Evolutionary conservation across 2,888 invertebrate genomes (phyloP), one percentile per base, ranked within the genome.

Genomic region (Andrena bicolor): DNA sequence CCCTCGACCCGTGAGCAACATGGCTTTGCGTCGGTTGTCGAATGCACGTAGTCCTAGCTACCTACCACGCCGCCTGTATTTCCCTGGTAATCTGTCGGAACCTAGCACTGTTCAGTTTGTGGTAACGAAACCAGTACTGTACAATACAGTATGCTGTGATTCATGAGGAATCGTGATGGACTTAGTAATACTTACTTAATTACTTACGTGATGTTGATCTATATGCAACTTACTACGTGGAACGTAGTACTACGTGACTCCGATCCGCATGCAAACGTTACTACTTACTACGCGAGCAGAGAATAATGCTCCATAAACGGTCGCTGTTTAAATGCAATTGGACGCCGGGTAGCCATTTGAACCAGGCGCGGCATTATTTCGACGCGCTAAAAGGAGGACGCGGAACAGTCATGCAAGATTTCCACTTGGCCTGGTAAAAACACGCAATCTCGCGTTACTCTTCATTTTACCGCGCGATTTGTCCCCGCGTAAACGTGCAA

Each of bases 381-480:
- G 49, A 69, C 23, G 74, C 48, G 68, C 53, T 64, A 74, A 74
- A 35, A 32, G 30, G 23, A 32, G 35, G 20, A 16, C 41, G 41
- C 26, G 41, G 28, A 65, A 65, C 8, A 10, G 26, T 49, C 30
- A 35, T 32, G 60, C 69, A 35, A 53, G 35, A 69, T 70, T 61
- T 61, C 70, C 69, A 49, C 41, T 70, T 76, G 61, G 49, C n/a
- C 26, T 32, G 49, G 7, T 53, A 35, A 61, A 76, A 70, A 51
- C 16, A 13, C 5, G 32, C 20, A n/a, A n/a, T n/a, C 35, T 23
- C 20, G 70, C 61, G 70, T 76, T 76, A 69, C 61, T 75, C 75
- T 70, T 73, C 73, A 51, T 77, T 73, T 73, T 66, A 63, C 68
- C 53, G 68, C 30, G n/a, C 74, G 68, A 68, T 68, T 78, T 78